Conservation (phyloP, 1,140 invertebrate genomes). For the Drosophila biarmipes region DNA sequence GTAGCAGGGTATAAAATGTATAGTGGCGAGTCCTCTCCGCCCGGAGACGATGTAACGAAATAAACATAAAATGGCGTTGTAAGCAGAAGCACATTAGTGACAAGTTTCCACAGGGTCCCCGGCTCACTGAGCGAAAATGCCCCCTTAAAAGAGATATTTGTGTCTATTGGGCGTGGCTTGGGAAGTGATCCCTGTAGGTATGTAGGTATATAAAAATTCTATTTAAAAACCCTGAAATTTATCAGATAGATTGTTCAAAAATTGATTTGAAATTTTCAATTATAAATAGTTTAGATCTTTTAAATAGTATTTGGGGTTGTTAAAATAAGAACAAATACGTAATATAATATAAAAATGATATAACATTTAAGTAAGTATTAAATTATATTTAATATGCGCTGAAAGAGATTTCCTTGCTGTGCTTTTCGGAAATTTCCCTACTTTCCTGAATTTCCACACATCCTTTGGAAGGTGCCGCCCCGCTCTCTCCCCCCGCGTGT, state of each 20-base stretch:
- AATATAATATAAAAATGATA: too few relatives aligned
- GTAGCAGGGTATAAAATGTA: slow-evolving; percentile 20
- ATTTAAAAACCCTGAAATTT: too few relatives aligned
- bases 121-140: background rate
- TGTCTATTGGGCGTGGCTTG: too few relatives aligned
- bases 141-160: background rate
- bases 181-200: too few relatives aligned
- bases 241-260: too few relatives aligned
- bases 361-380: too few relatives aligned
- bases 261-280: too few relatives aligned
- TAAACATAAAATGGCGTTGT: slow-evolving; percentile 82
- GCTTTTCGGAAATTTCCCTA: slow-evolving; percentile 2
- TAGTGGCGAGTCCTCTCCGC: slow-evolving; percentile 52
- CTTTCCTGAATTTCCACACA: background rate
- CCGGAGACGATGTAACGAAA: slow-evolving; percentile 67
- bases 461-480: slow-evolving; percentile 41
- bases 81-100: slow-evolving; percentile 77
- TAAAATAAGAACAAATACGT: too few relatives aligned
- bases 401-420: background rate
- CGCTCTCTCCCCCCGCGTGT: background rate
- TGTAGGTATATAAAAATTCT: too few relatives aligned
- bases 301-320: too few relatives aligned
- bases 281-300: too few relatives aligned
- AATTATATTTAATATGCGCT: too few relatives aligned
- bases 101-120: slow-evolving; percentile 21